Conservation (phyloP, 2,888 invertebrate genomes). For the Andrena bucephala region DNA sequence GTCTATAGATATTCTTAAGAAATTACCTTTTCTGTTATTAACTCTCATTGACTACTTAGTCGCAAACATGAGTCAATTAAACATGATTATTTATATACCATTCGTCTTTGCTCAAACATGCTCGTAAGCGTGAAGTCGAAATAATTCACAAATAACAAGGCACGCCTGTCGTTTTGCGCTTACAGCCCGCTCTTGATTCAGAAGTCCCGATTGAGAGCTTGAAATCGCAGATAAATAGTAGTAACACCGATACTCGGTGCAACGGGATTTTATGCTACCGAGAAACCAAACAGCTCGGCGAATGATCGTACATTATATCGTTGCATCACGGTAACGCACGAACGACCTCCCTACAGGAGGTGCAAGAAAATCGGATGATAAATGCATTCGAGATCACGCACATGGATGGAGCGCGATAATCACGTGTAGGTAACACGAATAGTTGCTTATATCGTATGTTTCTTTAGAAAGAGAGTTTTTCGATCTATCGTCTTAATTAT, state of each 20-base stretch:
- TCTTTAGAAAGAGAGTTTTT: not conserved
- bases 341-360: conserved; percentile 25
- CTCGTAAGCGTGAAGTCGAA: not conserved
- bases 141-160: not conserved
- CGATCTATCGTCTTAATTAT: not conserved
- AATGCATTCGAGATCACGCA: not conserved
- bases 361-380: conserved; percentile 11
- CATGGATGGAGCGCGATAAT: not conserved
- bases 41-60: not conserved
- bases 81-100: not conserved
- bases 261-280: conserved; percentile 43
- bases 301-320: conserved; percentile 28
- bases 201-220: conserved; percentile 18
- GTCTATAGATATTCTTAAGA: too few relatives aligned
- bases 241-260: conserved; percentile 25
- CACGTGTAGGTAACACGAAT: not conserved
- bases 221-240: conserved; percentile 30
- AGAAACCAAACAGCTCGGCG: conserved; percentile 27
- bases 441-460: not conserved
- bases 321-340: conserved; percentile 29
- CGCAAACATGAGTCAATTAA: not conserved
- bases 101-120: too few relatives aligned
- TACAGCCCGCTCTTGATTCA: not conserved
- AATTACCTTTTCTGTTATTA: not conserved
- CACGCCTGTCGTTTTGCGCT: not conserved